These are phyloP conservation scores for Troilus luridus DNA, from an alignment of 2,888 invertebrate genomes.

Conservation along the genomic window DNA sequence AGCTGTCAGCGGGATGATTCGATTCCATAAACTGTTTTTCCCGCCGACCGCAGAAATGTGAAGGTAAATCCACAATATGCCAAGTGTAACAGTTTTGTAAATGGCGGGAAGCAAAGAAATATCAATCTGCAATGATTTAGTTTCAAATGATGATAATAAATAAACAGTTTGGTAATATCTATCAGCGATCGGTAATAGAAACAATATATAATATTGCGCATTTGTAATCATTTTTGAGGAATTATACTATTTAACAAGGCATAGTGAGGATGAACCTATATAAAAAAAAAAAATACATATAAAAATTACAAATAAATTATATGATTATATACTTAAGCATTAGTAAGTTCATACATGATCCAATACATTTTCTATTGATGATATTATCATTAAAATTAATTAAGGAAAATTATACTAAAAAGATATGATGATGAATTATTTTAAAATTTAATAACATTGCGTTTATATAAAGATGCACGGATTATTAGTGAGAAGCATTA, in stretches of 20 bases:
- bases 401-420: not conserved
- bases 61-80: not conserved
- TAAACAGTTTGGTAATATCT: too few species aligned
- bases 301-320: not conserved
- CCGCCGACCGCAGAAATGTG: not conserved
- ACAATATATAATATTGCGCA: too few species aligned
- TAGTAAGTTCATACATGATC: slow-evolving; percentile 31
- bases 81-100: not conserved
- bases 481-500: slow-evolving; percentile 37
- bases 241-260: not conserved
- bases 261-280: not conserved
- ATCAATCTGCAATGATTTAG: too few species aligned
- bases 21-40: not conserved
- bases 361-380: not conserved
- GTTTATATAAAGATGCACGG: not conserved
- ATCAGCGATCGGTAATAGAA: too few species aligned
- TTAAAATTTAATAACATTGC: not conserved
- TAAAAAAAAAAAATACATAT: not conserved
- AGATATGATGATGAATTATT: not conserved
- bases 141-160: too few species aligned
- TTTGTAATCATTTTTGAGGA: not conserved
- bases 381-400: not conserved
- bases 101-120: not conserved
- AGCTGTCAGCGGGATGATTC: not conserved
- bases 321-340: slow-evolving; percentile 16